Evolutionary conservation across 1,140 invertebrate species (phyloP), one percentile per base, ranked within the genome.

Genomic region (Idris sp.): DNA sequence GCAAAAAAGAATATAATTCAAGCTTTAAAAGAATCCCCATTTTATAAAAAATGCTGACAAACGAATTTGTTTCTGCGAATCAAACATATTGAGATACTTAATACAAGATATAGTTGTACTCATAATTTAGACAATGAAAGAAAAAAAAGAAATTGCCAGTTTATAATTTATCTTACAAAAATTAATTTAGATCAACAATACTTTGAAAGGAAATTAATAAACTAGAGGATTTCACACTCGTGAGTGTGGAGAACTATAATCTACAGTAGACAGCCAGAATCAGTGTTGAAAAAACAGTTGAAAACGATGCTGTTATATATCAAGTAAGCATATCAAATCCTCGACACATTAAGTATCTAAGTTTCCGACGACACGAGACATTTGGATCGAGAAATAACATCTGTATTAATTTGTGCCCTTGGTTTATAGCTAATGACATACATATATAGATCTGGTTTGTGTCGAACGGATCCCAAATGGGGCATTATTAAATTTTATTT

Each of bases 361-460:
- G 28, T 44, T 54, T 53, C 35, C 54, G 25, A 36, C 26, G 36
- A 61, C 54, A 54, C 54, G 54, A 61, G 65, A 59, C 65, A 53
- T 61, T 68, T 38, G 44, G 53, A 49, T 25, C 51, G 35, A 19
- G 22, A 4, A 48, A 59, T 33, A 18, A 58, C 65, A 69, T 69
- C 54, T 69, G 65, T 46, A 69, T 69, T 40, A 59, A 61, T 31
- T 53, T 40, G 46, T 69, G 65, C 54, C 54, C 65, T 69, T 69
- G 54, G 65, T 46, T 61, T 68, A 7, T 2, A 9, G 36, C n/a
- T n/a, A 61, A 46, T 67, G 51, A 48, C 43, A 26, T 35, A 36
- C 7, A 8, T 9, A 26, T 28, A 38, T 25, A 36, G 48, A 15
- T 22, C 62, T 67, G 62, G 31, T 67, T 67, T 67, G 41, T 67